phyloP scores from a whole-genome alignment of 2,888 invertebrate species.

The Frankliniella intonsa region DNA sequence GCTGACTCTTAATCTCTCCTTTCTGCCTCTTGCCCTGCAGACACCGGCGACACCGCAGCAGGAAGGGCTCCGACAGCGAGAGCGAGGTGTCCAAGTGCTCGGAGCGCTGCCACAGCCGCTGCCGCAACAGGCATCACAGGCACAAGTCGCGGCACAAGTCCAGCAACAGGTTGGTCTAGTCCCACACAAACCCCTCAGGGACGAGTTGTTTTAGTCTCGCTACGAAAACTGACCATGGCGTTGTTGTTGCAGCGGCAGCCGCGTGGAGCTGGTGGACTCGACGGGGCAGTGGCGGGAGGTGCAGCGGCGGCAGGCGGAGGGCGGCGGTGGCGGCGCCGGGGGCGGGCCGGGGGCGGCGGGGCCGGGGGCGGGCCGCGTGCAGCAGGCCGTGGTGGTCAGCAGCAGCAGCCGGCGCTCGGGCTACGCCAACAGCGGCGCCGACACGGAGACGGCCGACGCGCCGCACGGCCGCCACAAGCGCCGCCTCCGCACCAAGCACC shows the following conservation, averaged over 20 bases:
- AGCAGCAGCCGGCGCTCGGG: constrained; percentile 52
- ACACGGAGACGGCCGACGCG: constrained; percentile 46
- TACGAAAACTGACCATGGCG: neutral
- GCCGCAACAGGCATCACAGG: constrained; percentile 58
- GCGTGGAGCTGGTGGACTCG: constrained; percentile 71
- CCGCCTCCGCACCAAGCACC: constrained; percentile 2
- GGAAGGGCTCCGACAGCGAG: constrained; percentile 82
- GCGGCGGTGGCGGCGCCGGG: constrained; percentile 42
- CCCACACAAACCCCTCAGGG: neutral
- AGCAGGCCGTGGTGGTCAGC: constrained; percentile 66
- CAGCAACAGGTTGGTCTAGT: constrained; percentile 34
- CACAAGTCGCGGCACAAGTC: constrained; percentile 42
- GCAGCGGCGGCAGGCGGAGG: constrained; percentile 66
- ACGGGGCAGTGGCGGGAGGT: constrained; percentile 87
- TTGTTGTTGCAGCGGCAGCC: neutral
- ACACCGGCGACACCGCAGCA: constrained; percentile 71
- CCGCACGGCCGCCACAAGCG: constrained; percentile 37
- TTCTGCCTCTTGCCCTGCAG: constrained; percentile 40
- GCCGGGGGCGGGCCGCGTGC: constrained; percentile 45
- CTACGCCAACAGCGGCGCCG: constrained; percentile 47
- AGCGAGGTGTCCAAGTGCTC: constrained; percentile 84
- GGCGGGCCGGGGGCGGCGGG: neutral
- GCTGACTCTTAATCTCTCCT: neutral
- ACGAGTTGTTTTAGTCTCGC: neutral
- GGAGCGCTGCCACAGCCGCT: constrained; percentile 69